A percentile compares a stretch with the other conserved stretches of the same genome.
phyloP scores from a whole-genome alignment of 1,140 invertebrate species.

The roundworm (Caenorhabditis elegans) region DNA sequence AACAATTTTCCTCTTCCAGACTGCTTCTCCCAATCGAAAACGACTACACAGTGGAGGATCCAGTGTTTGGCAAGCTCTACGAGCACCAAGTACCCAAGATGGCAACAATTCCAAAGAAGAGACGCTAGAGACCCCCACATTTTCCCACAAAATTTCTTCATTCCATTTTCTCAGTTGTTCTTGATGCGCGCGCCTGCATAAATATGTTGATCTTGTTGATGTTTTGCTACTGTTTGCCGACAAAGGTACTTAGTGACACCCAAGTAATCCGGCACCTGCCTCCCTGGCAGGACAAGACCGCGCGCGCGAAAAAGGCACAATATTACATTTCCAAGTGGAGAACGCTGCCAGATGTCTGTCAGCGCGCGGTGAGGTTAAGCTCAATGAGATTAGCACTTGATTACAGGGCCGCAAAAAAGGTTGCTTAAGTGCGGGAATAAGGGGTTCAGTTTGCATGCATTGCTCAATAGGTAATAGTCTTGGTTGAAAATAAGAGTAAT shows the following conservation, averaged over 20 bases:
- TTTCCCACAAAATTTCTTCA: not conserved
- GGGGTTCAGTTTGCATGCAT: too few species aligned
- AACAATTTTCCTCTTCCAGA: not conserved
- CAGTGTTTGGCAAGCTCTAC: slow-evolving; percentile 10
- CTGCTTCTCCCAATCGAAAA: slow-evolving; percentile 13
- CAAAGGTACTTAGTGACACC: not conserved
- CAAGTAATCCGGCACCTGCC: slow-evolving; percentile 22
- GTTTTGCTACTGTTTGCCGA: not conserved
- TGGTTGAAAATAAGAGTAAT: too few species aligned
- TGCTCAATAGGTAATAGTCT: too few species aligned
- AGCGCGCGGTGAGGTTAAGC: not conserved
- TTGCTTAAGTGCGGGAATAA: too few species aligned
- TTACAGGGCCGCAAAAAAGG: not conserved
- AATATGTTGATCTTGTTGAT: not conserved
- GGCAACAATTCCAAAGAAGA: slow-evolving; percentile 3
- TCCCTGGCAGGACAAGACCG: not conserved
- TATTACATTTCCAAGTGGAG: not conserved
- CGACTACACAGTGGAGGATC: slow-evolving; percentile 27
- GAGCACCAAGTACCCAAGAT: slow-evolving; percentile 1
- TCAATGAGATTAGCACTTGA: slow-evolving; percentile 24
- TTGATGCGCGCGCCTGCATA: not conserved
- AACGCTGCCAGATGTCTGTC: not conserved
- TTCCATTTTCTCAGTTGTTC: not conserved
- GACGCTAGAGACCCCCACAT: not conserved
- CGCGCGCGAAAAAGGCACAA: not conserved